A percentile compares a stretch with the other conserved stretches of the same genome.
These are phyloP conservation scores for Drosophila equinoxialis DNA, from an alignment of 1,140 invertebrate species.

Conservation along the genomic window DNA sequence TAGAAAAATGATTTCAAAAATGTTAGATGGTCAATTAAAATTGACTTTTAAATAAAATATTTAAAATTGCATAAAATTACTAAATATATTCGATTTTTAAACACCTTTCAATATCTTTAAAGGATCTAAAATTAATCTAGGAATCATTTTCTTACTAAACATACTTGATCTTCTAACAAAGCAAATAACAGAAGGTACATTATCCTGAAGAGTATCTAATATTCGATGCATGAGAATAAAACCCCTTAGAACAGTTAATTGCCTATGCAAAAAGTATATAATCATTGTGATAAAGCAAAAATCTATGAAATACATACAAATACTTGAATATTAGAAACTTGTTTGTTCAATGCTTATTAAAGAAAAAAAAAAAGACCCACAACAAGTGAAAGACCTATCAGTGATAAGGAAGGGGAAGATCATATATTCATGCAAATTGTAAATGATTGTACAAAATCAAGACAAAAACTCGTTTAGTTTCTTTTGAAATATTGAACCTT, in stretches of 20 bases:
- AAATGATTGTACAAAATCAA: neutral
- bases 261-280: neutral
- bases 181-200: no score
- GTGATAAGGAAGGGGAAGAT: neutral
- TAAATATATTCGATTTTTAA: no score
- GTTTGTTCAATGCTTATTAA: neutral
- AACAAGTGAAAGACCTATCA: neutral
- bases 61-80: no score
- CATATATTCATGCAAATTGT: neutral
- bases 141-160: no score
- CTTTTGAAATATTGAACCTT: neutral
- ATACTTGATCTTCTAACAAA: no score
- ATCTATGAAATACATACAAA: neutral
- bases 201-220: neutral
- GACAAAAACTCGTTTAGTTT: neutral
- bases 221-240: neutral
- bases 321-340: neutral
- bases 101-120: no score
- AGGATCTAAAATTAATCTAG: no score
- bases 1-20: no score
- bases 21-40: no score
- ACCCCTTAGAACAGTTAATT: neutral
- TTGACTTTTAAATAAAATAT: no score
- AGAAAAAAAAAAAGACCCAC: neutral
- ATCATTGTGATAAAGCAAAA: constrained; percentile 1